These are phyloP conservation scores for Calliopsis andreniformis DNA, from an alignment of 1,140 invertebrate species.

Conservation along the genomic window DNA sequence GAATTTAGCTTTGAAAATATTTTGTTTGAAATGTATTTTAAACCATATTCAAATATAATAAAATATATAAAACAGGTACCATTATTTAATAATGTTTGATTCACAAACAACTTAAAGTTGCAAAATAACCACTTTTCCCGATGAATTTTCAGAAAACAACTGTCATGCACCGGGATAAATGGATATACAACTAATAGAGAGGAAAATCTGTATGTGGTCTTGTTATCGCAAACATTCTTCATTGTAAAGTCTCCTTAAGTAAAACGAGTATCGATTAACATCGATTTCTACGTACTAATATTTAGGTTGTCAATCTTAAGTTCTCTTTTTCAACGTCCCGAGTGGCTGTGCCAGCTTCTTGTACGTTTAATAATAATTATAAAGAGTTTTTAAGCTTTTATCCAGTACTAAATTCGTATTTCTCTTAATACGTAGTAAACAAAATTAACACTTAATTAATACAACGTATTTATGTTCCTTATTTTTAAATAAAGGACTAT, in stretches of 20 bases:
- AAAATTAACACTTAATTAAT: background rate
- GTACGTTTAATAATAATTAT: slow-evolving; percentile 33
- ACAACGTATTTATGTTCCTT: background rate
- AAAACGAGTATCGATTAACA: slow-evolving; percentile 17
- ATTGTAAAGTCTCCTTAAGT: no score
- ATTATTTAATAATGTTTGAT: slow-evolving; percentile 26
- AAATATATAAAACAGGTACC: slow-evolving; percentile 17
- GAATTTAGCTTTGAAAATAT: slow-evolving; percentile 15
- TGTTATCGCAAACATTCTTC: no score
- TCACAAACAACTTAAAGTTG: slow-evolving; percentile 1
- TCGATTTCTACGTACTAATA: background rate
- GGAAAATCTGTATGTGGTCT: no score
- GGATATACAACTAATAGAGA: slow-evolving; percentile 1
- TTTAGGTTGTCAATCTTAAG: background rate
- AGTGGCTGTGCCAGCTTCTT: background rate
- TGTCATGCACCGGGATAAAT: slow-evolving; percentile 41
- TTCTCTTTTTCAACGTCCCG: slow-evolving; percentile 15
- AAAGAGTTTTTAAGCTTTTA: slow-evolving; percentile 8
- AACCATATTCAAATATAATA: background rate
- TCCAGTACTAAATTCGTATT: background rate
- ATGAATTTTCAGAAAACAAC: slow-evolving; percentile 42
- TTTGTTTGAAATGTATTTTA: background rate
- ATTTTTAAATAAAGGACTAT: background rate
- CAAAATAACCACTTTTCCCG: background rate
- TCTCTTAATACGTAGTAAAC: background rate